A percentile compares a stretch with the other conserved stretches of the same genome.
These are phyloP conservation scores for Nemotelus pantherinus DNA, from an alignment of 2,888 invertebrate genomes.

Conservation along the genomic window DNA sequence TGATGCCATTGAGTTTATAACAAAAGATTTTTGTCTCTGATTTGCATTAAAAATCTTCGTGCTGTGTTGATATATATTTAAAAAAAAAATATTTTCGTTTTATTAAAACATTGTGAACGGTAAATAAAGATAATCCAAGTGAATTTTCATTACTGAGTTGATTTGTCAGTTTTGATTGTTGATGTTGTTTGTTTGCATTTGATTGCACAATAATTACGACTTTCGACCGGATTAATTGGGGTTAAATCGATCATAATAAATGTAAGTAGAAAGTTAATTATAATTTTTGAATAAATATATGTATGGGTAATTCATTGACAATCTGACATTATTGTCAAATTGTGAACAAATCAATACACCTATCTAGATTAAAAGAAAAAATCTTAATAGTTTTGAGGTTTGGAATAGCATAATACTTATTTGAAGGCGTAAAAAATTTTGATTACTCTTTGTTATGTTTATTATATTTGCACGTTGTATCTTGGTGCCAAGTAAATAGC, in stretches of 20 bases:
- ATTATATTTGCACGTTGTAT: no score
- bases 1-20: not conserved
- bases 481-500: no score
- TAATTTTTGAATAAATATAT: no score
- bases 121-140: not conserved
- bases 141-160: constrained; percentile 2
- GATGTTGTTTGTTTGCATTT: not conserved
- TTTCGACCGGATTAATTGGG: constrained; percentile 33
- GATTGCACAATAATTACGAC: not conserved
- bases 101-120: constrained; percentile 13
- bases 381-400: no score
- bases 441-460: no score
- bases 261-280: constrained; percentile 25
- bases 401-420: no score
- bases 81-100: constrained; percentile 6
- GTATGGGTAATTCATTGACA: no score
- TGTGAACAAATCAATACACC: no score
- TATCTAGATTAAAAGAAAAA: no score
- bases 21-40: no score
- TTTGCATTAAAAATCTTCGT: not conserved
- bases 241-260: constrained; percentile 23
- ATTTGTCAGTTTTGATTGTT: constrained; percentile 4
- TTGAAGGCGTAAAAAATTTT: no score
- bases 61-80: constrained; percentile 15
- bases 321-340: no score